Conservation (phyloP, 2,888 invertebrate genomes). For the Metellina segmentata region DNA sequence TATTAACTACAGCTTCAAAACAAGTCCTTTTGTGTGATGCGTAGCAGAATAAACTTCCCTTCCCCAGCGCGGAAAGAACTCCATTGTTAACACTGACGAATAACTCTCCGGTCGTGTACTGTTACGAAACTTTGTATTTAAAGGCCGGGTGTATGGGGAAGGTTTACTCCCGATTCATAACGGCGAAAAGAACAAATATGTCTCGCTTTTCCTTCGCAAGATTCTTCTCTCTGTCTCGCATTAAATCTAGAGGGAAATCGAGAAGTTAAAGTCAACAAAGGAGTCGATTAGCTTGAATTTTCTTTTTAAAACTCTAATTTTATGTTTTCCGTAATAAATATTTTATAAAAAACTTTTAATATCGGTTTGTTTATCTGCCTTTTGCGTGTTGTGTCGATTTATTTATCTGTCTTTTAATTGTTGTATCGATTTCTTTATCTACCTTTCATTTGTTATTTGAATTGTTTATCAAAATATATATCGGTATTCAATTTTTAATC, state of each 20-base stretch:
- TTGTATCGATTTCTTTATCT: no score
- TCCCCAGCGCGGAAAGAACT: slow-evolving; percentile 20
- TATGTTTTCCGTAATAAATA: no score
- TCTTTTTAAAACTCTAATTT: no score
- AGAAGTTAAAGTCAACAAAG: neutral
- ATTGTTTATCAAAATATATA: no score
- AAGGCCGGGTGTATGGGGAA: neutral
- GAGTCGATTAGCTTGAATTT: no score
- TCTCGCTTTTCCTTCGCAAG: neutral
- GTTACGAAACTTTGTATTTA: neutral
- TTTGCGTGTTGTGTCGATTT: no score
- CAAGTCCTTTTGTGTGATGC: slow-evolving; percentile 33
- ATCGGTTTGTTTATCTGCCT: no score
- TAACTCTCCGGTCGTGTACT: slow-evolving; percentile 7
- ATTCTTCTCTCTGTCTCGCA: neutral
- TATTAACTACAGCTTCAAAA: slow-evolving; percentile 46
- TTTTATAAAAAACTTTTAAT: no score
- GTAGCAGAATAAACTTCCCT: slow-evolving; percentile 28
- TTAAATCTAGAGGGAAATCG: neutral
- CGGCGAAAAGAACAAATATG: slow-evolving; percentile 25
- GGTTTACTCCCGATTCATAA: slow-evolving; percentile 10
- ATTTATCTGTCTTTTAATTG: no score
- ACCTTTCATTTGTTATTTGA: no score
- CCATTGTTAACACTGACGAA: slow-evolving; percentile 38
- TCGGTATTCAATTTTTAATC: no score